Evolutionary conservation across 2,888 invertebrate genomes (phyloP).

Genomic region (Ectobius pallidus): DNA sequence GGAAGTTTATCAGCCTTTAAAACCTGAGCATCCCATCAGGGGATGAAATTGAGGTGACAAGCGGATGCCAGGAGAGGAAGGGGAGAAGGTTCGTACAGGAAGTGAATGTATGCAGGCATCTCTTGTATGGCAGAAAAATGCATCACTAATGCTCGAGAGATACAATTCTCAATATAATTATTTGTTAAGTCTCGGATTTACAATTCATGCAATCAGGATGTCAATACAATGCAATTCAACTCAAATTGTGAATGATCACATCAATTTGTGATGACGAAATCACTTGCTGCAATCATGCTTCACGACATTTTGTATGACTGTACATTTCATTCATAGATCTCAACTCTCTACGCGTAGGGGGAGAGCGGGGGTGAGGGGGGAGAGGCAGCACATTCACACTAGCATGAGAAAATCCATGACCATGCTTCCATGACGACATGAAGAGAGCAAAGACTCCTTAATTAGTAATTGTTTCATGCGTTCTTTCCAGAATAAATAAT

Average conservation of each 20-base stretch:
- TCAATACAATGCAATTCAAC: too few relatives aligned
- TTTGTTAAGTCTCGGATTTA: too few relatives aligned
- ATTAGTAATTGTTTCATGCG: background rate
- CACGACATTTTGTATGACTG: slow-evolving; percentile 17
- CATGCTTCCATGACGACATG: slow-evolving; percentile 15
- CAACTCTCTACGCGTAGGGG: background rate
- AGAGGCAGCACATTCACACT: slow-evolving; percentile 1
- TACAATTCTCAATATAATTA: background rate
- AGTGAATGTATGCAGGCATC: slow-evolving; percentile 3
- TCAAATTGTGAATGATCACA: too few relatives aligned
- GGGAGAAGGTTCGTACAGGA: slow-evolving; percentile 17
- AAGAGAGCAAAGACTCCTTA: slow-evolving; percentile 19
- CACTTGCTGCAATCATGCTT: too few relatives aligned
- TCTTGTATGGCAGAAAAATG: background rate
- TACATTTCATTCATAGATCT: slow-evolving; percentile 26
- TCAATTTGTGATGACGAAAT: too few relatives aligned
- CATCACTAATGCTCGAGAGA: slow-evolving; percentile 5
- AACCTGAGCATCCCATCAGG: slow-evolving; percentile 12
- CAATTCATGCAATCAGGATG: too few relatives aligned
- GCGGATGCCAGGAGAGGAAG: background rate
- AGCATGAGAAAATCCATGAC: slow-evolving; percentile 19
- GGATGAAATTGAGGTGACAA: background rate
- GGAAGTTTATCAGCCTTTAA: background rate
- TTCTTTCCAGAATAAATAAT: background rate
- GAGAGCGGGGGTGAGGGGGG: background rate